phyloP scores from a whole-genome alignment of 2,888 invertebrate genomes.

The Thyatira batis region DNA sequence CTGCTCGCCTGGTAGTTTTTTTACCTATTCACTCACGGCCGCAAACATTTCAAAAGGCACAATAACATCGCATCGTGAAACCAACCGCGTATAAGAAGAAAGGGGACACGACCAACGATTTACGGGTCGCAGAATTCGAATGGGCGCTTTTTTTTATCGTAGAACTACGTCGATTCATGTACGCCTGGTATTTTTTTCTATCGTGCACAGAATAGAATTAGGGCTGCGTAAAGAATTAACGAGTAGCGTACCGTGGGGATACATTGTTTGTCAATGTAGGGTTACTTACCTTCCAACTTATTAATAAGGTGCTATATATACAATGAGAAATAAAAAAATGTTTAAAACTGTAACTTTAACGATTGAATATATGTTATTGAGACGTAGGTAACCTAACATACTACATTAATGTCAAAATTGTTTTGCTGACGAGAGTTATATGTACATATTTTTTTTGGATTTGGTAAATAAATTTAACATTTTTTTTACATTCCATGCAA shows the following conservation, averaged over 20 bases:
- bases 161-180: slow-evolving; percentile 48
- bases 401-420: too few species aligned
- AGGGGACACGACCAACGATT: slow-evolving; percentile 45
- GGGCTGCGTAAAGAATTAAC: slow-evolving; percentile 27
- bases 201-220: slow-evolving; percentile 27
- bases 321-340: too few species aligned
- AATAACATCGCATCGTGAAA: slow-evolving; percentile 37
- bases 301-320: too few species aligned
- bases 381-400: too few species aligned
- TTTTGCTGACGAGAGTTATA: too few species aligned
- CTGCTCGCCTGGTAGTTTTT: slow-evolving; percentile 4
- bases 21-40: slow-evolving; percentile 17
- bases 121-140: slow-evolving; percentile 55
- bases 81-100: slow-evolving; percentile 41
- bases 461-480: too few species aligned
- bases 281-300: too few species aligned
- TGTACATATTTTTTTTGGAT: too few species aligned
- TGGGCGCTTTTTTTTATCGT: slow-evolving; percentile 42
- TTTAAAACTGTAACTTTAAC: too few species aligned
- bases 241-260: slow-evolving; percentile 2
- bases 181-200: slow-evolving; percentile 38
- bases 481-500: too few species aligned
- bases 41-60: slow-evolving; percentile 37
- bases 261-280: too few species aligned
- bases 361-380: too few species aligned